Conservation (phyloP, 2,113 vertebrate species). For the Aythya baeri region DNA sequence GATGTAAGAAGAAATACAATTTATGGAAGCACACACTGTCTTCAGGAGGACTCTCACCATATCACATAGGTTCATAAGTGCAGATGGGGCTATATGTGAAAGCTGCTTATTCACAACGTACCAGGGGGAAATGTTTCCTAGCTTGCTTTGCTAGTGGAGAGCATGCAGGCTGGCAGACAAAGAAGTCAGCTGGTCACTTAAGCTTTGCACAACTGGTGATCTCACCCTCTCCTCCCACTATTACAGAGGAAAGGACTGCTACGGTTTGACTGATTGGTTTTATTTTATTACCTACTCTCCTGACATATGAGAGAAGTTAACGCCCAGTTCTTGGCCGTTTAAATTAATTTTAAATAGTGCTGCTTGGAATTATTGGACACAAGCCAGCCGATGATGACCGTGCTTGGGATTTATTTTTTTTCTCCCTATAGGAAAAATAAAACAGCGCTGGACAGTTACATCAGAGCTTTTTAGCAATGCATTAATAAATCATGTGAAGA, state of each 20-base stretch:
- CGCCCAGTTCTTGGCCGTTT: not conserved
- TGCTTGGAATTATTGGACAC: not conserved
- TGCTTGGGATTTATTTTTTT: conserved; percentile 6
- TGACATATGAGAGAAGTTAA: not conserved
- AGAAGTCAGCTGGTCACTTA: conserved; percentile 50
- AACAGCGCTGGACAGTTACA: not conserved
- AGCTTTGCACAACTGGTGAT: conserved; percentile 13
- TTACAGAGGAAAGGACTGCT: not conserved
- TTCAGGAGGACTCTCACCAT: not conserved
- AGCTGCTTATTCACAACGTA: not conserved
- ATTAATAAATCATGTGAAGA: conserved; percentile 53
- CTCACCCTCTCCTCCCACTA: conserved; percentile 34
- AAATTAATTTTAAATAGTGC: not conserved
- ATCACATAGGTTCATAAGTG: not conserved
- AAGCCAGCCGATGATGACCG: conserved; percentile 18
- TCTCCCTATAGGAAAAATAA: not conserved
- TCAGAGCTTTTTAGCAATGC: conserved; percentile 24
- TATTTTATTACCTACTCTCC: not conserved
- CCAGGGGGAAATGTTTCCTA: not conserved
- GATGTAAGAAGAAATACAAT: not conserved
- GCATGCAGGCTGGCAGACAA: conserved; percentile 11
- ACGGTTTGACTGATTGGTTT: not conserved
- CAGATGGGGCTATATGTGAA: not conserved
- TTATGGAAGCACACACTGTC: not conserved
- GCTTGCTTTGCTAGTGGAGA: not conserved